Evolutionary conservation across 2,113 vertebrate species (phyloP), one percentile per base, ranked within the genome.

Genomic region (Chascanopsetta lugubris): DNA sequence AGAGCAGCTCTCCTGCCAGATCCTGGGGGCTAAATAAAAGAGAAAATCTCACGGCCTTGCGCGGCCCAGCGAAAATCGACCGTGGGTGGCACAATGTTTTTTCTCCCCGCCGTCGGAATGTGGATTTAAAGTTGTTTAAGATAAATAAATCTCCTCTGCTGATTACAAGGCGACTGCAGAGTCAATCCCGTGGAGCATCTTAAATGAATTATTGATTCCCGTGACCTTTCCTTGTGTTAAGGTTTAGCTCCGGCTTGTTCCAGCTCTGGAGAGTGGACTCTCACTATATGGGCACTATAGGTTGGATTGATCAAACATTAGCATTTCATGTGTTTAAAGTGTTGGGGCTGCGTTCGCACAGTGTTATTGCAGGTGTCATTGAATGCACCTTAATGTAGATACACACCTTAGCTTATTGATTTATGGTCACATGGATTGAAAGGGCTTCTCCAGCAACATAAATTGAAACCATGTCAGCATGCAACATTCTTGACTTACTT

Each of bases 181-280:
- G 86, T 72, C 82, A 89, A 88, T 91, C 87, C 87, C 75, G 57
- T 36, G 61, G 85, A 90, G 85, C 83, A 87, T 87, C 90, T 93
- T 90, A 92, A 92, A 93, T 92, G 88, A 89, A 91, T 90, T 92
- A 93, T 93, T 92, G 92, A 93, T 93, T 86, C 60, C n/a, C 22
- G 18, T 92, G 92, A 92, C 91, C 92, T 92, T 91, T 89, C 79
- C 64, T 74, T 71, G 84, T 83, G 86, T 89, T 88, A 64, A 87
- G 82, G 84, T 85, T 85, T 86, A n/a, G 77, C 79, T 84, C 80
- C 79, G 85, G 80, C 85, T 91, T 89, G 82, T 87, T 85, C 70
- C 72, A 45, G 79, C 64, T 58, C 74, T 81, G 87, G 90, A 85
- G 84, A 85, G 82, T 89, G 75, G 84, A 87, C 82, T 80, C 70